Percentiles rank a stretch among this genome's conserved stretches.
Evolutionary conservation across 2,888 invertebrate species (phyloP).

Genomic region (Tipula helvola): DNA sequence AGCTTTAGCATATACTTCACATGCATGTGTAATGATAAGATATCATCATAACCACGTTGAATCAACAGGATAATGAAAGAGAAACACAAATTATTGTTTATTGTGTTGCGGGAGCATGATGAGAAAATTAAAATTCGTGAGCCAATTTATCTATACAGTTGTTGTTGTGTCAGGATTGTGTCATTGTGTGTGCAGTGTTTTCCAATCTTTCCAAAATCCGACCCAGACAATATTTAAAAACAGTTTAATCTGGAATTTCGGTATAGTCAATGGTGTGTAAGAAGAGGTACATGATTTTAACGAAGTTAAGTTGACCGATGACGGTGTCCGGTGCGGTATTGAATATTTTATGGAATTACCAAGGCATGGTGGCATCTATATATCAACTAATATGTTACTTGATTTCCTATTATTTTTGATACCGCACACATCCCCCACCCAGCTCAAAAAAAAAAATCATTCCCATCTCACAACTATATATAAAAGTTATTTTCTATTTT

Average conservation of each 20-base stretch:
- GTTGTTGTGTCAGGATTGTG: no score
- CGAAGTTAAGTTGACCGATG: no score
- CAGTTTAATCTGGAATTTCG: no score
- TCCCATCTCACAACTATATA: not conserved
- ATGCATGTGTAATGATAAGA: conserved; percentile 4
- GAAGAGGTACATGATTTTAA: no score
- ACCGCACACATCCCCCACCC: not conserved
- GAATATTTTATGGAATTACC: no score
- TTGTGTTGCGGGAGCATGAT: not conserved
- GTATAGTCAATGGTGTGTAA: no score
- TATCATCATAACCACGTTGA: not conserved
- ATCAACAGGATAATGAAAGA: not conserved
- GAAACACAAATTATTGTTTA: not conserved
- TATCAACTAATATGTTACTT: not conserved
- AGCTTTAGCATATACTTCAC: no score
- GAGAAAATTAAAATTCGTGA: not conserved
- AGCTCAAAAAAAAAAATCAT: not conserved
- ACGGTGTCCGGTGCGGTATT: no score
- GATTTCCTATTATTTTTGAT: not conserved
- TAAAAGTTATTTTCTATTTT: not conserved
- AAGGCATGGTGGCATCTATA: not conserved
- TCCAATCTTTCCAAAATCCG: no score
- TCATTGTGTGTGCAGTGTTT: no score
- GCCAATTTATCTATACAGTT: no score
- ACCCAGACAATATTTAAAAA: no score